phyloP scores from a whole-genome alignment of 1,140 invertebrate species.

The Cherax quadricarinatus region DNA sequence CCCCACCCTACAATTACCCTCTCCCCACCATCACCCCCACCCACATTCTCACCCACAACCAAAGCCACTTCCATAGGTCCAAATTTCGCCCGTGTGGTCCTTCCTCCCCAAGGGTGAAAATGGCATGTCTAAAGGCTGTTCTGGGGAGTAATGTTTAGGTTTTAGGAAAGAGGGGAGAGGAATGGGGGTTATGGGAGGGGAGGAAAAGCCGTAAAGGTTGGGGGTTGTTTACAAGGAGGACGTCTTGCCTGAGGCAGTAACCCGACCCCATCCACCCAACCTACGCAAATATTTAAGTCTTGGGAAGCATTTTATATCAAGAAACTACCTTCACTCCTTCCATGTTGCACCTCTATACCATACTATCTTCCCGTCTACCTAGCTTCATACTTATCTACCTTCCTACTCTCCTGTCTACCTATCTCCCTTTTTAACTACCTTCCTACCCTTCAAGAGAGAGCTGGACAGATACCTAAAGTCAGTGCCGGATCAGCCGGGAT shows the following conservation, averaged over 20 bases:
- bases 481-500: too few relatives aligned
- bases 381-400: not conserved
- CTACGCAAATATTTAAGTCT: slow-evolving; percentile 16
- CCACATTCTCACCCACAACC: too few relatives aligned
- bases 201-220: not conserved
- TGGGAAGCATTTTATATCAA: not conserved
- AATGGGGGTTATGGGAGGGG: too few relatives aligned
- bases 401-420: not conserved
- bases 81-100: not conserved
- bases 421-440: too few relatives aligned
- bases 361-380: not conserved
- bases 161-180: not conserved
- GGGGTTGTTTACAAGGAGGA: not conserved
- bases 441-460: too few relatives aligned
- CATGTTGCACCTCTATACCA: not conserved
- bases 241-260: not conserved
- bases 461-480: too few relatives aligned
- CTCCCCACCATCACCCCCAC: too few relatives aligned
- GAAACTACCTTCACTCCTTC: not conserved
- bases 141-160: not conserved
- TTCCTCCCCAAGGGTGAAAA: not conserved
- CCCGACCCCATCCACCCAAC: not conserved
- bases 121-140: not conserved
- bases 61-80: too few relatives aligned
- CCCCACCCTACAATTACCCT: not conserved